These are phyloP conservation scores for Sphaeridia pumilis DNA, from an alignment of 2,888 invertebrate species.

Conservation along the genomic window DNA sequence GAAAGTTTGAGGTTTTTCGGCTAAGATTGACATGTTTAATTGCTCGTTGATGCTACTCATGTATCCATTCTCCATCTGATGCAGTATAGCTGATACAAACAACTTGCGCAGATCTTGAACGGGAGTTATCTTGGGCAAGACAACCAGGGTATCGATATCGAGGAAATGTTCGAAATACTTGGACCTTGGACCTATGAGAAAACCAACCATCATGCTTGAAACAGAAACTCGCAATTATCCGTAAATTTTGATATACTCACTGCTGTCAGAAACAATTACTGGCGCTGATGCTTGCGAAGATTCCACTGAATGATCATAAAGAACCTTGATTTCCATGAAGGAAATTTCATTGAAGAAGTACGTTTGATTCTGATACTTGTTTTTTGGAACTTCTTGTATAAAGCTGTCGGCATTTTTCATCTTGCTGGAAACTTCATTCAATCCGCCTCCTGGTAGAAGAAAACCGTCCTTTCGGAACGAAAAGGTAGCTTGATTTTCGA, in stretches of 20 bases:
- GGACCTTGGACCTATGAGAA: constrained; percentile 26
- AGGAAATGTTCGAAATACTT: constrained; percentile 34
- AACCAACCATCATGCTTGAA: not conserved
- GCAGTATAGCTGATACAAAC: constrained; percentile 28
- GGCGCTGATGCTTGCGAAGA: constrained; percentile 22
- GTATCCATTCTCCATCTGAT: constrained; percentile 30
- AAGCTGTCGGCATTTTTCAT: constrained; percentile 11
- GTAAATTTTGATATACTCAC: constrained; percentile 19
- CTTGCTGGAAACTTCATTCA: constrained; percentile 10
- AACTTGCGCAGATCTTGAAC: constrained; percentile 21
- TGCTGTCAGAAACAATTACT: constrained; percentile 24
- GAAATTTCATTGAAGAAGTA: constrained; percentile 26
- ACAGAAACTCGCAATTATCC: not conserved
- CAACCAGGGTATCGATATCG: constrained; percentile 27
- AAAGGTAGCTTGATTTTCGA: constrained; percentile 32
- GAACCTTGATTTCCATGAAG: constrained; percentile 22
- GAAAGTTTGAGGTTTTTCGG: constrained; percentile 49
- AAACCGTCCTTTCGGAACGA: constrained; percentile 19
- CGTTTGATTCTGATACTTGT: constrained; percentile 6
- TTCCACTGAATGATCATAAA: constrained; percentile 30
- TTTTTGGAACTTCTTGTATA: constrained; percentile 14
- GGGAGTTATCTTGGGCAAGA: constrained; percentile 21
- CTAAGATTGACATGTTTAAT: constrained; percentile 32
- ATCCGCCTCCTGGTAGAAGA: constrained; percentile 21
- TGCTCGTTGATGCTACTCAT: constrained; percentile 31